Base-by-base conservation (phyloP, 1,140 invertebrate species). In the Drosophila grimshawi region DNA sequence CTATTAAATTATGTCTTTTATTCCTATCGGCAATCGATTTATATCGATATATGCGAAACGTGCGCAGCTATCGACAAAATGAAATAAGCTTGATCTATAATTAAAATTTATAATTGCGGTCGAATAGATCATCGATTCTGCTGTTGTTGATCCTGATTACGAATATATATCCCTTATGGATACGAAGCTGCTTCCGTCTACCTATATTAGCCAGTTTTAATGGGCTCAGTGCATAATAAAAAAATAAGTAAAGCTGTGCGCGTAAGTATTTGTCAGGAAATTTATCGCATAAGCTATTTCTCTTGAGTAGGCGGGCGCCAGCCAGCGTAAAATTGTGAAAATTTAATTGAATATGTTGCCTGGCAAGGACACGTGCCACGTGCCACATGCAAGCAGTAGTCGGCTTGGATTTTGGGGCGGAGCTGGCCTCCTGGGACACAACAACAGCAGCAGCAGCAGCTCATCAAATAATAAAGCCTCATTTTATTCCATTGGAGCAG, bases 211-310 rank as follows among this genome's bases (percentile, higher is more conserved):
- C 19, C 19, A 0, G 19, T 19, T 19, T 19, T 19, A 19, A 19
- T 19, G 19, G 19, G 19, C 19, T 19, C 19, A 19, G 19, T 19
- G 19, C 19, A 19, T 1, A 33, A n/a, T 4, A 19, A 6, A 59
- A 67, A 57, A 30, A 29, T 55, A 69, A 62, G 35, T 27, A 59
- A 64, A 85, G 76, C 66, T 66, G 60, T 43, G 62, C 53, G 33
- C 77, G 83, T 80, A 86, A 86, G 83, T 82, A 86, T 88, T 86
- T 88, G 85, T 88, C 83, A 64, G 75, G 83, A 88, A 80, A 88
- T 88, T 88, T 88, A 88, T 88, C 83, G 83, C 83, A 88, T 82
- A 88, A 80, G 80, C 85, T 73, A 79, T 83, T 71, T 79, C 64
- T 72, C 68, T 78, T 74, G 66, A 70, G 66, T 57, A 57, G 65